Conservation (phyloP, 2,888 invertebrate genomes). For the Cinara cedri region DNA sequence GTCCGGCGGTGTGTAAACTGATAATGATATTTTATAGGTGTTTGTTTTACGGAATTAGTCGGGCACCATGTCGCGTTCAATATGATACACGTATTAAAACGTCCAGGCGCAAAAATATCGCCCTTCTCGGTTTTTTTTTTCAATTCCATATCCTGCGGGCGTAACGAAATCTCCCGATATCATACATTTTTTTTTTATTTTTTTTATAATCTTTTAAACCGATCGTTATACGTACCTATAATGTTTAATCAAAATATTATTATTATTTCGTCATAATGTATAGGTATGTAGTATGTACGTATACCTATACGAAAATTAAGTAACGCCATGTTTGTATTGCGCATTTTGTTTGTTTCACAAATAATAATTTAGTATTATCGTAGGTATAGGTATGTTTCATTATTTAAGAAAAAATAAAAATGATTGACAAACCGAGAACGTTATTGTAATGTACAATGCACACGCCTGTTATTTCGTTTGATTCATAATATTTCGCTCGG, state of each 20-base stretch:
- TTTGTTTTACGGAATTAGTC: conserved; percentile 23
- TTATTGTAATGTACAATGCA: no score
- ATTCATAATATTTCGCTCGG: no score
- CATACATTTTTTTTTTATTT: not conserved
- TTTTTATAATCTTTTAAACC: not conserved
- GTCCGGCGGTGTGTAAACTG: no score
- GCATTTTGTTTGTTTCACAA: not conserved
- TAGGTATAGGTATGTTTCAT: no score
- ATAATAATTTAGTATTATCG: not conserved
- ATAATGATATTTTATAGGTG: not conserved
- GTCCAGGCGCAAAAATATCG: not conserved
- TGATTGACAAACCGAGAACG: no score
- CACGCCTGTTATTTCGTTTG: no score
- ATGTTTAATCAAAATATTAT: not conserved
- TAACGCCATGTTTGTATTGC: no score
- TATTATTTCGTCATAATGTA: not conserved
- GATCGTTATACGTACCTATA: not conserved
- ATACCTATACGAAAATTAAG: no score
- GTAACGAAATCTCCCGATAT: not conserved
- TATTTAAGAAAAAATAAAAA: no score
- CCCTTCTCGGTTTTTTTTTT: not conserved
- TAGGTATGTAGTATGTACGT: not conserved
- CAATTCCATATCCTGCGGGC: not conserved
- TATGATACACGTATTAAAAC: not conserved
- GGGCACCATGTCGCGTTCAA: not conserved